These are phyloP conservation scores for Epinephelus coioides DNA, from an alignment of 2,797 vertebrate genomes.

Conservation along the genomic window DNA sequence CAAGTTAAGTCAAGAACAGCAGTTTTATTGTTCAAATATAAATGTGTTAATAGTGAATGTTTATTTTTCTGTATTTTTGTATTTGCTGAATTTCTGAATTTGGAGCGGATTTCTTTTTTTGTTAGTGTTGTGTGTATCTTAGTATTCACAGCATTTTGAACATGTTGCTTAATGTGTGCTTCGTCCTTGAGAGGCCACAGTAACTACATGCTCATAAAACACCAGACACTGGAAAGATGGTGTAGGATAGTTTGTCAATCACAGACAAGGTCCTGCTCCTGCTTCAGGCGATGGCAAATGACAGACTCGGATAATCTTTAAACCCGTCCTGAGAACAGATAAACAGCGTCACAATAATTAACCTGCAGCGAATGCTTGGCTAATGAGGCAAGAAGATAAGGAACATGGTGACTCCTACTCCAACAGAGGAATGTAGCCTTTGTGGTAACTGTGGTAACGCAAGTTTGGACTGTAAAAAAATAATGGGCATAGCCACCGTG, in stretches of 20 bases:
- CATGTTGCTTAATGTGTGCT: not conserved
- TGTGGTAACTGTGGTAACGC: slow-evolving; percentile 2
- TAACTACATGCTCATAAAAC: not conserved
- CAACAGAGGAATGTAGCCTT: slow-evolving; percentile 2
- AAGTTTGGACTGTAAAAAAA: not conserved
- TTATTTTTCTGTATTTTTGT: not conserved
- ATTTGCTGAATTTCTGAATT: not conserved
- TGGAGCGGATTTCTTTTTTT: not conserved
- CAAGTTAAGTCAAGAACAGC: not conserved
- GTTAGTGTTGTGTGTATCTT: not conserved
- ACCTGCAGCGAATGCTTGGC: not conserved
- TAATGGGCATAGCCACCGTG: too few relatives aligned
- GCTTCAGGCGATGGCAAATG: not conserved
- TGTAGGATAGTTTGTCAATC: not conserved
- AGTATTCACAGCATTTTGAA: not conserved
- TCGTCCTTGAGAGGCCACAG: not conserved
- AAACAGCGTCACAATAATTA: not conserved
- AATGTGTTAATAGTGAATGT: not conserved
- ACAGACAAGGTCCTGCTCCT: not conserved
- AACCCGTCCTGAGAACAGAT: not conserved
- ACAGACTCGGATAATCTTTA: not conserved
- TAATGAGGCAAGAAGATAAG: not conserved
- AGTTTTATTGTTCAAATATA: not conserved
- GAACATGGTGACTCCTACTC: not conserved
- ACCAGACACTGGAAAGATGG: not conserved